These are phyloP conservation scores for Platanista minor DNA, from an alignment of 2,113 vertebrate species.

Conservation along the genomic window DNA sequence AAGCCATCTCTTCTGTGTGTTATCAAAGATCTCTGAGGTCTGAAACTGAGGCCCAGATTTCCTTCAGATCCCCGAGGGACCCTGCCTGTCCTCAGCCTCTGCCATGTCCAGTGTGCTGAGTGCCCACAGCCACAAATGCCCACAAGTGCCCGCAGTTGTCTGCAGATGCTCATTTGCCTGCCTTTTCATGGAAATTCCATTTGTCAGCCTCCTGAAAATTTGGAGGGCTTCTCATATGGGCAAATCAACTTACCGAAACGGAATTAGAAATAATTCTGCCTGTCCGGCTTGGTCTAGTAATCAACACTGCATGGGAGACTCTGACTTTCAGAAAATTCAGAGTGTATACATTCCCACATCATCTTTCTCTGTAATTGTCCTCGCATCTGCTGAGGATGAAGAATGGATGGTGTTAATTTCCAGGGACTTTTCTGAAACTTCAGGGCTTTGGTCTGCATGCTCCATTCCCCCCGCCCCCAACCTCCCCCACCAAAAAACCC, in stretches of 20 bases:
- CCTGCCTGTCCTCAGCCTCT: not conserved
- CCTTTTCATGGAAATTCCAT: constrained; percentile 26
- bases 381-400: accelerated
- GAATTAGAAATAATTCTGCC: constrained; percentile 42
- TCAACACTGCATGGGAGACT: not conserved
- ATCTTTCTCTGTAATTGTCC: accelerated
- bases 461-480: not conserved
- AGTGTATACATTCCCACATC: accelerated
- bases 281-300: constrained; percentile 22
- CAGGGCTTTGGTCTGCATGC: not conserved
- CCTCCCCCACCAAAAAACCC: too few species aligned
- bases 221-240: not conserved
- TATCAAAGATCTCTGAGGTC: not conserved
- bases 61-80: not conserved
- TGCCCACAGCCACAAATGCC: accelerated
- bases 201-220: constrained; percentile 48
- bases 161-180: not conserved
- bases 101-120: accelerated
- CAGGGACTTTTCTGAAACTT: not conserved
- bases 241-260: not conserved
- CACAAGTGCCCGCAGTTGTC: not conserved
- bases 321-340: not conserved
- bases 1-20: not conserved
- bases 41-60: not conserved
- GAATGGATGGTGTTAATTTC: not conserved